Evolutionary conservation across 2,113 vertebrate genomes (phyloP).

Genomic region (Oplegnathus fasciatus): DNA sequence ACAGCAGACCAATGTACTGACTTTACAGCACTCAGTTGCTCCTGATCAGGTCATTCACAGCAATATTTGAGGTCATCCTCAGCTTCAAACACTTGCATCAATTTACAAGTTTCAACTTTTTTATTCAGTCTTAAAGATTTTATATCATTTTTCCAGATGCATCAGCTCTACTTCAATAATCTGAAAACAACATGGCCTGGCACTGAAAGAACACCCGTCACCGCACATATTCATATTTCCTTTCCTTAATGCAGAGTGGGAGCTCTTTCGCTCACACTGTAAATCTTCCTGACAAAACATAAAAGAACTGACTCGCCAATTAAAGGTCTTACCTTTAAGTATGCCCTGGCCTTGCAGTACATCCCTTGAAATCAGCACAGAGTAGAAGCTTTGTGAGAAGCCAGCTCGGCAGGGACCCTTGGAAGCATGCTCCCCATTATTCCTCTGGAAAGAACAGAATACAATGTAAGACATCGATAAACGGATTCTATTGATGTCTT

Average conservation of each 20-base stretch:
- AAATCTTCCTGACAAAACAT: constrained; percentile 11
- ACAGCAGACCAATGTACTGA: not conserved
- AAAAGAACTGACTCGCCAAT: constrained; percentile 28
- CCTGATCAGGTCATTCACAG: not conserved
- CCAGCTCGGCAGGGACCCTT: constrained; percentile 81
- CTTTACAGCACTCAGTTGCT: not conserved
- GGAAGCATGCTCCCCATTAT: constrained; percentile 80
- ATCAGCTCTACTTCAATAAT: not conserved
- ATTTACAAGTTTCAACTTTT: not conserved
- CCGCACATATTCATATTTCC: not conserved
- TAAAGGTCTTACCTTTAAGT: constrained; percentile 81
- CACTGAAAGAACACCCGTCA: not conserved
- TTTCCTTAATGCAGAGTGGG: constrained; percentile 7
- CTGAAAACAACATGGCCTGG: not conserved
- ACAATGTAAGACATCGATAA: constrained; percentile 66
- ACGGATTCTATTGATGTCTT: constrained; percentile 68
- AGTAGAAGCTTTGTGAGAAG: constrained; percentile 86
- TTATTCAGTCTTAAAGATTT: not conserved
- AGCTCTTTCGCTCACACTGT: constrained; percentile 1
- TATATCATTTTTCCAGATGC: not conserved
- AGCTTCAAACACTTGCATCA: not conserved
- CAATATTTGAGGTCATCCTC: not conserved
- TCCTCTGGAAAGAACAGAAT: constrained; percentile 77
- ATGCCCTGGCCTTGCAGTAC: constrained; percentile 78
- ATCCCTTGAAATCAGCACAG: constrained; percentile 84